A percentile compares a stretch with the other conserved stretches of the same genome.
Conservation (phyloP, 2,113 vertebrate genomes). For the Sander lucioperca region DNA sequence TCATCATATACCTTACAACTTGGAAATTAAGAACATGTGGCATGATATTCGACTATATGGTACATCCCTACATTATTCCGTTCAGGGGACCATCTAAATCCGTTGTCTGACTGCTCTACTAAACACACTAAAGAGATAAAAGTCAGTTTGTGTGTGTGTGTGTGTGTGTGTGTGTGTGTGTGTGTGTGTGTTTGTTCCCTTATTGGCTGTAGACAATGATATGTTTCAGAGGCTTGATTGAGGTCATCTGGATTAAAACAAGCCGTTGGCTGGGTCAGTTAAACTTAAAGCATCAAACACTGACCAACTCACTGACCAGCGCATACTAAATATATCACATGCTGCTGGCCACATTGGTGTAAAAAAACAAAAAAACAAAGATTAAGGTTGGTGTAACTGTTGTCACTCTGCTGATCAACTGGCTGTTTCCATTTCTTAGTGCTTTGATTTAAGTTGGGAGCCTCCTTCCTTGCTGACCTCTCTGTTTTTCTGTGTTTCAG, state of each 20-base stretch:
- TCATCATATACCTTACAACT: not conserved
- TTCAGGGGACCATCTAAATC: not conserved
- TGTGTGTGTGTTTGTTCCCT: conserved; percentile 4
- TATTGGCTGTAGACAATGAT: not conserved
- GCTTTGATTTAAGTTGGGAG: not conserved
- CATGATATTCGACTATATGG: not conserved
- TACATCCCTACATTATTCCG: not conserved
- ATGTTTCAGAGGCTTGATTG: not conserved
- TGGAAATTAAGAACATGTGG: not conserved
- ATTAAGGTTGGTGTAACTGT: not conserved
- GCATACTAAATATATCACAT: not conserved
- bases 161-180: not conserved
- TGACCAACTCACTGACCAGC: not conserved
- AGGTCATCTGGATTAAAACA: conserved; percentile 6
- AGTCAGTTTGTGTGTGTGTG: not conserved
- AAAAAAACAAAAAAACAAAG: not conserved
- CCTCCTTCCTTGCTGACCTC: not conserved
- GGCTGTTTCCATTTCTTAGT: not conserved
- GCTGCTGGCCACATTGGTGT: not conserved
- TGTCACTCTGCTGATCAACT: not conserved
- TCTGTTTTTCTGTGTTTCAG: conserved; percentile 80
- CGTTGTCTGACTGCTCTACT: conserved; percentile 7
- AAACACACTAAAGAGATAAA: conserved; percentile 1
- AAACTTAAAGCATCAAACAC: not conserved
- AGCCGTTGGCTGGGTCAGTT: not conserved